Conservation (phyloP, 2,113 vertebrate genomes). For the Scytalopus superciliaris region DNA sequence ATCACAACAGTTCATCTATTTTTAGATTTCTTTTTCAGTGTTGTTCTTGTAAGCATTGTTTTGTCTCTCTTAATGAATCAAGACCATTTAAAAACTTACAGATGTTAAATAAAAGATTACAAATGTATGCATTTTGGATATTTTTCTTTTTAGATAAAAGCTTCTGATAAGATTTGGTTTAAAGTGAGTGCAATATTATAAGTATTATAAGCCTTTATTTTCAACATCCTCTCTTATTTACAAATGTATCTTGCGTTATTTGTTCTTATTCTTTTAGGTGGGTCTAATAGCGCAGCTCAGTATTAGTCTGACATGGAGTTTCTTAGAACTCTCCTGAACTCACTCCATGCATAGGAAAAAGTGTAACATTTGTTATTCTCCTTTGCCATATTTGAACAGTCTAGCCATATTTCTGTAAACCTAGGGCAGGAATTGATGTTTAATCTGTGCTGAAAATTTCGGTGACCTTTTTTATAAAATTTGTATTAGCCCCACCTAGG, state of each 20-base stretch:
- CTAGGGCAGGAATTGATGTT: not conserved
- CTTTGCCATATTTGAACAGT: not conserved
- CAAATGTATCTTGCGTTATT: not conserved
- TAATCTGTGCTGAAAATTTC: not conserved
- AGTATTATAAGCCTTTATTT: not conserved
- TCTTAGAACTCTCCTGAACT: not conserved
- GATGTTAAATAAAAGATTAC: not conserved
- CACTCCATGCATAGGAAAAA: not conserved
- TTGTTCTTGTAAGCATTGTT: not conserved
- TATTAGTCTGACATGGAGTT: not conserved
- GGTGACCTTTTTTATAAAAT: not conserved
- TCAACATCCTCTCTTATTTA: not conserved
- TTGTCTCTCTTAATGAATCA: not conserved
- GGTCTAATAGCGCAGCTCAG: not conserved
- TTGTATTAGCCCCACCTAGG: not conserved
- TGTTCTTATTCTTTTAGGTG: not conserved
- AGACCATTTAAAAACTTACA: not conserved
- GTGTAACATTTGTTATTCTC: not conserved
- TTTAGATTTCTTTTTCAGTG: not conserved
- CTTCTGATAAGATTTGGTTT: not conserved
- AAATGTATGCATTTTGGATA: not conserved
- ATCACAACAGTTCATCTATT: not conserved
- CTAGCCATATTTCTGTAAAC: not conserved
- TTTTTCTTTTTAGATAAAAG: not conserved
- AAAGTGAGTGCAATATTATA: not conserved